Base-by-base conservation (phyloP, 2,113 vertebrate genomes). In the Cheirogaleus medius region DNA sequence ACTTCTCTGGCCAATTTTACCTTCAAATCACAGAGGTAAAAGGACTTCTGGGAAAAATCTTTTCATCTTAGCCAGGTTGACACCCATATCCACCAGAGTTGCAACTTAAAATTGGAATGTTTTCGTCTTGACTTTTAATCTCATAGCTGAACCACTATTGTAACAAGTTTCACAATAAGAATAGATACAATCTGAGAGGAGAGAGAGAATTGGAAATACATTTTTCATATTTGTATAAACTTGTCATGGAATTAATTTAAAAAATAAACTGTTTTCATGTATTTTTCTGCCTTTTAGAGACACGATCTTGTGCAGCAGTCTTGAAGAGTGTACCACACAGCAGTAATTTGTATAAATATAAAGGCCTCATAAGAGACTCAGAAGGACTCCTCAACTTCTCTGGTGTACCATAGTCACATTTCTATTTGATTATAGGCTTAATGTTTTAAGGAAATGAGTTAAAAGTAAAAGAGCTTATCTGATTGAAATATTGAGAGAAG, bases 221-320 rank as follows among this genome's bases (percentile, higher is more conserved):
- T 52, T 6, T 68, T 95, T 91, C 71, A 78, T 8, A 49, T 10
- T 42, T 76, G n/a, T n/a, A 37, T 27, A 29, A 52, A 88, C 32
- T 25, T 0, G 34, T 91, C 20, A 37, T 32, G 7, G 27, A 54
- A 74, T 68, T 69, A 8, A 54, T 63, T 74, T 25, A n/a, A 27
- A n/a, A 66, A 91, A 20, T 2, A 6, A 2, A 73, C 1, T 52
- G 2, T 21, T 64, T 42, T 52, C 12, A 44, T 32, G 25, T 42
- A 8, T 66, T 71, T 77, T 91, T 27, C 14, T 63, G 14, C 10
- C 3, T 56, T 56, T 32, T 73, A 32, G n/a, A 66, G 25, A 88
- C 54, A 66, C 1, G 9, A 2, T 58, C 12, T 44, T 52, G 1
- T 25, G 42, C 8, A 20, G 1, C 17, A 44, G 0, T 44, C 9